Evolutionary conservation across 1,140 invertebrate species (phyloP).

Genomic region (Solenopsis invicta): DNA sequence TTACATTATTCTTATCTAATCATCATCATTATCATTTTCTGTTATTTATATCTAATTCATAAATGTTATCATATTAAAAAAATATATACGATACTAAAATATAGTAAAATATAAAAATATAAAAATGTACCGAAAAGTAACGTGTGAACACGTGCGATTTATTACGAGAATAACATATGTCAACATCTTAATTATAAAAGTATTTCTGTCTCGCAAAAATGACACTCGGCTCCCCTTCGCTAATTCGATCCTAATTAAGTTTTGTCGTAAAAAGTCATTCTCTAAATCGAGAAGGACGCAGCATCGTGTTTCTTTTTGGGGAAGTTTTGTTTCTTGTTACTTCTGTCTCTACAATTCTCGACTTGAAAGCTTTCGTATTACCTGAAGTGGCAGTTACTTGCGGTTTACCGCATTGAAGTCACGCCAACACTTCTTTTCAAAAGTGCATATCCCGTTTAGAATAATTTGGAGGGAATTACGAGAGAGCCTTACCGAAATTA

Average conservation of each 20-base stretch:
- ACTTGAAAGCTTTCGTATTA: constrained; percentile 54
- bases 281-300: constrained; percentile 10
- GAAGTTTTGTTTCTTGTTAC: background rate
- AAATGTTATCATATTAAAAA: background rate
- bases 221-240: background rate
- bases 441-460: constrained; percentile 52
- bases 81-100: background rate
- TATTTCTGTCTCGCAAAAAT: background rate
- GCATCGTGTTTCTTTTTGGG: background rate
- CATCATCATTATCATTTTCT: background rate
- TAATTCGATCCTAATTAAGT: constrained; percentile 42
- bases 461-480: constrained; percentile 54
- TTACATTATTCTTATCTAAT: background rate
- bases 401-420: constrained; percentile 66
- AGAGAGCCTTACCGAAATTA: constrained; percentile 58
- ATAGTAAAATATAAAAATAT: background rate
- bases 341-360: background rate
- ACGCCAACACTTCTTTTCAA: constrained; percentile 25
- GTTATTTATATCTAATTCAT: background rate
- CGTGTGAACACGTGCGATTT: background rate
- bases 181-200: background rate
- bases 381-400: constrained; percentile 66
- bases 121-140: background rate
- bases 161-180: background rate
- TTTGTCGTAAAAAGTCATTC: constrained; percentile 16